Evolutionary conservation across 2,888 invertebrate genomes (phyloP).

Genomic region (Argyresthia goedartella): DNA sequence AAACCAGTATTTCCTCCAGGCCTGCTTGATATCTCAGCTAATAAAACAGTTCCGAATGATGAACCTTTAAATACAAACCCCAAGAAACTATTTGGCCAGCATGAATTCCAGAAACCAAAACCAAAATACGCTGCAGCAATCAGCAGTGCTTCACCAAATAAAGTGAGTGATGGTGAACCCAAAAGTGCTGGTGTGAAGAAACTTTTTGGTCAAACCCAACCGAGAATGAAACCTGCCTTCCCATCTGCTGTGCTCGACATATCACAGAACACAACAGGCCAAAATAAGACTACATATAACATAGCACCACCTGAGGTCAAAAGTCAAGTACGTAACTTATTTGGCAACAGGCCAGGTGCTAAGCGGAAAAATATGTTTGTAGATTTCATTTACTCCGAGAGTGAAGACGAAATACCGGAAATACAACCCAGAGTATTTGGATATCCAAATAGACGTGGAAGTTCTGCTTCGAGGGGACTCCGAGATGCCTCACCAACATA

Average conservation of each 20-base stretch:
- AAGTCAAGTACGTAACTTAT: slow-evolving; percentile 32
- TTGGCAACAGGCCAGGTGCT: slow-evolving; percentile 29
- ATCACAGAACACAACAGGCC: slow-evolving; percentile 10
- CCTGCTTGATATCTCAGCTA: slow-evolving; percentile 35
- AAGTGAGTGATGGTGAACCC: slow-evolving; percentile 46
- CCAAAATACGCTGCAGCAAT: slow-evolving; percentile 40
- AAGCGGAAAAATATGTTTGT: slow-evolving; percentile 52
- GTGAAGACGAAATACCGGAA: slow-evolving; percentile 50
- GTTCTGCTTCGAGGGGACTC: slow-evolving; percentile 17
- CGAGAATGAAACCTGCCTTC: neutral
- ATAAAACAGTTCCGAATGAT: slow-evolving; percentile 34
- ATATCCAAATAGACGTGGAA: slow-evolving; percentile 10
- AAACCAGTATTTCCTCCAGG: slow-evolving; percentile 32
- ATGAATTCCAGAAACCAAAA: slow-evolving; percentile 30
- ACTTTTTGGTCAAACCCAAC: slow-evolving; percentile 16
- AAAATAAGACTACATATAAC: slow-evolving; percentile 22
- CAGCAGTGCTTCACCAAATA: slow-evolving; percentile 39
- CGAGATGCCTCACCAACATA: slow-evolving; percentile 32
- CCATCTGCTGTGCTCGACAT: neutral
- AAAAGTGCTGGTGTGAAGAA: slow-evolving; percentile 39
- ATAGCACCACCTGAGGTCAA: slow-evolving; percentile 19
- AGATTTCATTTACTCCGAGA: slow-evolving; percentile 47
- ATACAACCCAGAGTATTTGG: slow-evolving; percentile 17
- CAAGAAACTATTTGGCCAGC: slow-evolving; percentile 39
- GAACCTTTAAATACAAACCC: slow-evolving; percentile 18